Evolutionary conservation across 2,888 invertebrate genomes (phyloP).

Genomic region (Odontocolon sp.): DNA sequence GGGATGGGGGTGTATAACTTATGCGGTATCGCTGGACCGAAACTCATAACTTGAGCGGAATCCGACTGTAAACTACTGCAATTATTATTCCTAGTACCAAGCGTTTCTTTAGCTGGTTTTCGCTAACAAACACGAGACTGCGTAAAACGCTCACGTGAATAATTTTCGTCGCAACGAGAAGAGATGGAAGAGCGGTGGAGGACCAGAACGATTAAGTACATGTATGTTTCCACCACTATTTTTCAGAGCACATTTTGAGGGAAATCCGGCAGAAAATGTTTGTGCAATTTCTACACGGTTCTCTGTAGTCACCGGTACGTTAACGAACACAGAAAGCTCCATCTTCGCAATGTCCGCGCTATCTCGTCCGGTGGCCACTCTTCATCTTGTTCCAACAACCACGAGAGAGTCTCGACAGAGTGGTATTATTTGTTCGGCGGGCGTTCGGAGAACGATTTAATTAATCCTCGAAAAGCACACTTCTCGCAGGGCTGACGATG

Average conservation of each 20-base stretch:
- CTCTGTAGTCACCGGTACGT: neutral
- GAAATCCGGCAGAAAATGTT: constrained; percentile 32
- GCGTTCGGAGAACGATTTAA: constrained; percentile 71
- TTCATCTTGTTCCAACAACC: constrained; percentile 18
- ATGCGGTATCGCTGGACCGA: too few relatives aligned
- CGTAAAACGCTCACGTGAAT: neutral
- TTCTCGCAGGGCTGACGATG: constrained; percentile 60
- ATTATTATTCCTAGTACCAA: neutral
- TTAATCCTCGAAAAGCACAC: constrained; percentile 74
- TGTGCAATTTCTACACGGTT: constrained; percentile 19
- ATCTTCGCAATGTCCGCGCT: constrained; percentile 18
- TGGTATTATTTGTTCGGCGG: constrained; percentile 71
- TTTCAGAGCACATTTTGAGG: constrained; percentile 20
- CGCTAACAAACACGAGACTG: neutral
- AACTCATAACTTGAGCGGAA: too few relatives aligned
- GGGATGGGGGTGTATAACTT: too few relatives aligned
- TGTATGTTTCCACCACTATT: constrained; percentile 19
- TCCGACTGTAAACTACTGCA: neutral
- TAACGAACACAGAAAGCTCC: constrained; percentile 29
- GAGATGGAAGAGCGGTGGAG: neutral
- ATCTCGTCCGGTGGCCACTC: constrained; percentile 41
- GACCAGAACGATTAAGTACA: constrained; percentile 21
- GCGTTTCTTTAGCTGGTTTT: neutral
- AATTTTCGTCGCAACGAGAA: neutral
- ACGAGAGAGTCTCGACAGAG: constrained; percentile 40